These are phyloP conservation scores for Tyrannus savana DNA, from an alignment of 2,113 vertebrate genomes.

Conservation along the genomic window DNA sequence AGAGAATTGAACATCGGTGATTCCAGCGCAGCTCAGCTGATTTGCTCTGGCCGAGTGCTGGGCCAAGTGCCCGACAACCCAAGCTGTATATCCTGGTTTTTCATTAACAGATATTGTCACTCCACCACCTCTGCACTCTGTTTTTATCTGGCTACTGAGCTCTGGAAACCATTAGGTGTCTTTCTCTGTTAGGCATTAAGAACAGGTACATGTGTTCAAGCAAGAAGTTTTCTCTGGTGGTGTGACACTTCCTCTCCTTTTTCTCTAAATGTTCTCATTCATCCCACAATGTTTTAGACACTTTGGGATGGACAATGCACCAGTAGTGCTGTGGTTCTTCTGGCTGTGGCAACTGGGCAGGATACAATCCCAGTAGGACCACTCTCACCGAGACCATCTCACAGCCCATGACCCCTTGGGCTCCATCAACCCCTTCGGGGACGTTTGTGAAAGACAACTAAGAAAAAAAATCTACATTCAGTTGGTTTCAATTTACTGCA, in stretches of 20 bases:
- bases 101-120: constrained; percentile 28
- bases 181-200: background rate
- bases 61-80: background rate
- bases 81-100: background rate
- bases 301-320: too few species aligned
- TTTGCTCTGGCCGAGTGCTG: background rate
- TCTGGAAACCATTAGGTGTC: background rate
- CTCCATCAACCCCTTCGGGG: background rate
- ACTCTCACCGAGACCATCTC: background rate
- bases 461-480: background rate
- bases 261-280: background rate
- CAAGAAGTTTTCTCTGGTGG: background rate
- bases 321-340: background rate
- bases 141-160: background rate
- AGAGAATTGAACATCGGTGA: background rate
- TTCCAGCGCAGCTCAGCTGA: background rate
- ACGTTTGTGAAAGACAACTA: background rate
- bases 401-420: background rate
- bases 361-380: fast-evolving
- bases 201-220: fast-evolving
- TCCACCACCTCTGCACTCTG: background rate
- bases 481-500: background rate
- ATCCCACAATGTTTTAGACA: background rate
- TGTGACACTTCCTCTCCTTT: background rate
- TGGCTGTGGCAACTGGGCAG: fast-evolving